These are phyloP conservation scores for Hetaerina titia DNA, from an alignment of 2,888 invertebrate species.

Conservation along the genomic window DNA sequence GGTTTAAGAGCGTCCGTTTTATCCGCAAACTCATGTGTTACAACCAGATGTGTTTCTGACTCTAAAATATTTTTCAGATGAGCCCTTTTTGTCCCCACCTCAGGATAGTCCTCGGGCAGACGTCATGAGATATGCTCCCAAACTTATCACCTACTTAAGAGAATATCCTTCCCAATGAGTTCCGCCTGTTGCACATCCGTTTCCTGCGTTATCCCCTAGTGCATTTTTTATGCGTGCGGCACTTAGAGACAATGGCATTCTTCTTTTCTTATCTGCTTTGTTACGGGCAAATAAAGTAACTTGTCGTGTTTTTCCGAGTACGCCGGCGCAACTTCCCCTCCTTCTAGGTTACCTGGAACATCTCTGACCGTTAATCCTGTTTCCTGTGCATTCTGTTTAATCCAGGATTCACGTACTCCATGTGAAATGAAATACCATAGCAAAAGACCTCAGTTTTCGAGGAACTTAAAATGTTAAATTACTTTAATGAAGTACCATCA, in stretches of 20 bases:
- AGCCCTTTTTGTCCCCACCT: not conserved
- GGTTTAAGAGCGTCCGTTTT: too few species aligned
- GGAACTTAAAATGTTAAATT: too few species aligned
- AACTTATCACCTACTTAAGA: not conserved
- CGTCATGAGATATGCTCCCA: not conserved
- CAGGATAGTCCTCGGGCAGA: not conserved
- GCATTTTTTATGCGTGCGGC: not conserved
- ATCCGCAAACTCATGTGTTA: too few species aligned
- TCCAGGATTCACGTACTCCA: not conserved
- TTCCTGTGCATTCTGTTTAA: not conserved
- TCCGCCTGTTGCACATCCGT: not conserved
- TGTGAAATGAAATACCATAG: not conserved
- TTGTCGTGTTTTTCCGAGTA: not conserved
- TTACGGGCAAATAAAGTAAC: not conserved
- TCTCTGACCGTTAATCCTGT: not conserved
- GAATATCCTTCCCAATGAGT: not conserved
- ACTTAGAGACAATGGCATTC: not conserved
- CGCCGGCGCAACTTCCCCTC: not conserved
- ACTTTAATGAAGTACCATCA: not conserved
- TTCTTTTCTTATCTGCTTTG: not conserved
- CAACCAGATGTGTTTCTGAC: not conserved
- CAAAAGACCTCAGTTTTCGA: too few species aligned
- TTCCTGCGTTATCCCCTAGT: not conserved
- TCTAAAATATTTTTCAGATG: not conserved
- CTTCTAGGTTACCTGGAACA: not conserved